A percentile compares a stretch with the other conserved stretches of the same genome.
Conservation (phyloP, 2,888 invertebrate species). For the Sthenelais limicola region DNA sequence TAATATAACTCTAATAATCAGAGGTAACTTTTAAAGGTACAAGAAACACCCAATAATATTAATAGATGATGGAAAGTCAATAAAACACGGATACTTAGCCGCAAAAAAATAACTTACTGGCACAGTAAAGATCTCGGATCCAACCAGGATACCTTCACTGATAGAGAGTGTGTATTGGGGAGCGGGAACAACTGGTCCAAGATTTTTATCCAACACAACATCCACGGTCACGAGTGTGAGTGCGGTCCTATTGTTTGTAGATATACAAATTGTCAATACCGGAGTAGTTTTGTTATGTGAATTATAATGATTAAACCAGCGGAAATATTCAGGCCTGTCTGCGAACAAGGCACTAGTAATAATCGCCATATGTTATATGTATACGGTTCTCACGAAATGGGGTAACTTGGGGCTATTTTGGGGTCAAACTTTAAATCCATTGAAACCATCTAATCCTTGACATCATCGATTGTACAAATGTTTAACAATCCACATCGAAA, state of each 20-base stretch:
- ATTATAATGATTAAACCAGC: neutral
- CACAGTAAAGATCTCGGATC: slow-evolving; percentile 54
- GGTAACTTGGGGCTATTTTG: too few relatives aligned
- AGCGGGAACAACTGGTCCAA: slow-evolving; percentile 58
- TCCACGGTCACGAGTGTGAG: slow-evolving; percentile 53
- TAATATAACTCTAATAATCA: too few relatives aligned
- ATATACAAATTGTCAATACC: slow-evolving; percentile 2
- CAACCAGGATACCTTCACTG: slow-evolving; percentile 61
- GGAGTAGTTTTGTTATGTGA: neutral
- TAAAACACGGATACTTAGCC: too few relatives aligned
- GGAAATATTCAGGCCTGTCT: neutral
- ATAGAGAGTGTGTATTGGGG: slow-evolving; percentile 56
- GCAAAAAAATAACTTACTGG: slow-evolving; percentile 58
- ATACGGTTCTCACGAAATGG: too few relatives aligned
- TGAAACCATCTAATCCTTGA: too few relatives aligned
- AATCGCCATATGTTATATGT: too few relatives aligned
- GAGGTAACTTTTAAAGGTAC: too few relatives aligned
- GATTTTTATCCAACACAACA: slow-evolving; percentile 53
- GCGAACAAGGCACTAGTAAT: neutral
- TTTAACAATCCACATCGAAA: too few relatives aligned
- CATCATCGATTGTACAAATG: too few relatives aligned
- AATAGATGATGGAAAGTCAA: too few relatives aligned
- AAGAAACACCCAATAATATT: too few relatives aligned
- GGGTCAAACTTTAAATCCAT: too few relatives aligned
- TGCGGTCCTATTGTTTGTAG: slow-evolving; percentile 51